Percentiles rank a stretch among this genome's conserved stretches.
phyloP scores from a whole-genome alignment of 2,888 invertebrate species.

The Eupithecia inturbata region DNA sequence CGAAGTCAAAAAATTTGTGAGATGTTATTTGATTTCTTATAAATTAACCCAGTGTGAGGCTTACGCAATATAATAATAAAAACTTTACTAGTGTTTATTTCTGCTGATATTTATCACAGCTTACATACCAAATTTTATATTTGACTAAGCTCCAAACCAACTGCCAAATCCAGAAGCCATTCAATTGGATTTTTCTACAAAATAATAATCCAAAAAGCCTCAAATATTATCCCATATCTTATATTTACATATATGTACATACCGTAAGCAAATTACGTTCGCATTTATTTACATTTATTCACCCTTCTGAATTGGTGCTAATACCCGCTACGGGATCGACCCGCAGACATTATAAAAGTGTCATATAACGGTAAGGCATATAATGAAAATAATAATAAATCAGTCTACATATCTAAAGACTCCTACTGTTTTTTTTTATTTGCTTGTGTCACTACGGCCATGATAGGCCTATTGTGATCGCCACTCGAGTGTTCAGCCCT shows the following conservation, averaged over 20 bases:
- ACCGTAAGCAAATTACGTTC: conserved; percentile 77
- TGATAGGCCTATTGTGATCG: too few species aligned
- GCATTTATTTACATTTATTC: conserved; percentile 80
- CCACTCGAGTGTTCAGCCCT: too few species aligned
- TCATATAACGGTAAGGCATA: background rate
- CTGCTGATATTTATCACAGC: background rate
- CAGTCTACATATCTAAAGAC: too few species aligned
- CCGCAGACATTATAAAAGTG: background rate
- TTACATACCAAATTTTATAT: background rate
- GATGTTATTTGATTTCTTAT: too few species aligned
- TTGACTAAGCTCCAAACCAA: background rate
- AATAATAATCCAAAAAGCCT: conserved; percentile 12
- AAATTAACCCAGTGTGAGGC: too few species aligned
- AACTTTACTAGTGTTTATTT: too few species aligned
- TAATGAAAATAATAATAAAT: background rate
- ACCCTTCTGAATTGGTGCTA: conserved; percentile 81
- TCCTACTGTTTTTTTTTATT: too few species aligned
- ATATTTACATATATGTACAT: conserved; percentile 52
- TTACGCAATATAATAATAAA: too few species aligned
- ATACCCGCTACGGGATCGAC: conserved; percentile 66
- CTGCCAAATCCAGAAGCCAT: background rate
- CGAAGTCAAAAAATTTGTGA: too few species aligned
- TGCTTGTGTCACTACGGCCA: too few species aligned
- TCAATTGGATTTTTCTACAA: background rate
- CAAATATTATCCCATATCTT: conserved; percentile 30